Conservation (phyloP, 1,140 invertebrate genomes). For the Zaprionus nigranus region DNA sequence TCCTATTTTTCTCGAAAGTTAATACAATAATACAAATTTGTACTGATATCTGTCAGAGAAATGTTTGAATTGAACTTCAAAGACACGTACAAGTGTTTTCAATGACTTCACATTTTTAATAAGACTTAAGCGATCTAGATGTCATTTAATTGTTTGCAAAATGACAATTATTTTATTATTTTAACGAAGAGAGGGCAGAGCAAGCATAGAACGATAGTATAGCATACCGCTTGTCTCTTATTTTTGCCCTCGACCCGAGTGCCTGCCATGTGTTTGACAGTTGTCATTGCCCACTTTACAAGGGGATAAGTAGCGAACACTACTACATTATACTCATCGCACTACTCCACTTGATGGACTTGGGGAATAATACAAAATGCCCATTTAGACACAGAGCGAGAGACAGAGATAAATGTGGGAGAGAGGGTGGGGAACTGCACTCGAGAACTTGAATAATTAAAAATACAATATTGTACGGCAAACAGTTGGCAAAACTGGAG, state of each 20-base stretch:
- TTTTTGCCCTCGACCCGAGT: conserved; percentile 9
- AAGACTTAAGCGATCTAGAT: background rate
- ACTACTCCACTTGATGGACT: conserved; percentile 37
- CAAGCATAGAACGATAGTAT: background rate
- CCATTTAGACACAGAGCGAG: conserved; percentile 4
- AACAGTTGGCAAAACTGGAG: conserved; percentile 58
- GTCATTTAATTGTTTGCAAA: background rate
- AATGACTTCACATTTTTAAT: background rate
- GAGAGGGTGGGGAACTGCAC: conserved; percentile 26
- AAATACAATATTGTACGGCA: conserved; percentile 72
- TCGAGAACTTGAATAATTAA: conserved; percentile 70
- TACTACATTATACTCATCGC: conserved; percentile 53
- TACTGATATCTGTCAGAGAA: background rate
- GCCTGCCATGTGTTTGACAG: conserved; percentile 53
- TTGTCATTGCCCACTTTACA: conserved; percentile 49
- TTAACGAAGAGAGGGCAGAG: background rate
- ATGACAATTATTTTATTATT: conserved; percentile 1
- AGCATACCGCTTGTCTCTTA: background rate
- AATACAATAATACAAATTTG: too few species aligned
- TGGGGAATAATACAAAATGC: conserved; percentile 39
- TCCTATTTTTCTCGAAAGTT: too few species aligned
- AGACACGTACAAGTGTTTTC: background rate
- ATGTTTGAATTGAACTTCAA: background rate
- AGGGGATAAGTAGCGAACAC: conserved; percentile 36
- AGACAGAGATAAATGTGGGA: background rate